Conservation (phyloP, 1,140 invertebrate genomes). For the Zaprionus nigranus region DNA sequence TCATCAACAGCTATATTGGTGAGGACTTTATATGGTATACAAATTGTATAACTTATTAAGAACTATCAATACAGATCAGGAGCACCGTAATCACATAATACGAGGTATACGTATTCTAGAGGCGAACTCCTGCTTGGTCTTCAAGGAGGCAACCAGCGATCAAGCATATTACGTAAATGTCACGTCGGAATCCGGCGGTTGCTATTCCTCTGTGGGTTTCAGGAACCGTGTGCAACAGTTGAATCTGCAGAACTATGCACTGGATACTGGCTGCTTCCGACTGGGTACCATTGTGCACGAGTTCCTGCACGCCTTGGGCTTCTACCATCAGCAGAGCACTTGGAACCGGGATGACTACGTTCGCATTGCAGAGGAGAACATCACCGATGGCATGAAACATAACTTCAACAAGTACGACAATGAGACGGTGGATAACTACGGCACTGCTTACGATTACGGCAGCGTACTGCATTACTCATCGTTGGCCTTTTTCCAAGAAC, state of each 20-base stretch:
- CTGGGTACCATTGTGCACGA: conserved; percentile 88
- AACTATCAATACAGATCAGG: conserved; percentile 44
- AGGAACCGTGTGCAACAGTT: conserved; percentile 85
- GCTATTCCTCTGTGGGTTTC: conserved; percentile 86
- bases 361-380: conserved; percentile 86
- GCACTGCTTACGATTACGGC: conserved; percentile 87
- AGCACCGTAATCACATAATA: conserved; percentile 64
- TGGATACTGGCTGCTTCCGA: conserved; percentile 85
- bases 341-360: conserved; percentile 87
- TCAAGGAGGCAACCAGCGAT: conserved; percentile 61
- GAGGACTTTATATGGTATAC: not conserved
- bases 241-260: conserved; percentile 85
- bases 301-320: conserved; percentile 87
- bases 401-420: conserved; percentile 86
- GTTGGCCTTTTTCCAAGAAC: conserved; percentile 90
- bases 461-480: conserved; percentile 92
- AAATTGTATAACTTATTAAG: not conserved
- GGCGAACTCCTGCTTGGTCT: conserved; percentile 55
- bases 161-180: conserved; percentile 64
- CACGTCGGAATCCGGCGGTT: conserved; percentile 75
- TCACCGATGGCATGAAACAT: conserved; percentile 84
- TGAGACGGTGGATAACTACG: conserved; percentile 85
- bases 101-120: conserved; percentile 66
- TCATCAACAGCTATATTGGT: conserved; percentile 85
- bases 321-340: conserved; percentile 87